These are phyloP conservation scores for Drosophila paranaensis DNA, from an alignment of 2,888 invertebrate genomes.

Conservation along the genomic window DNA sequence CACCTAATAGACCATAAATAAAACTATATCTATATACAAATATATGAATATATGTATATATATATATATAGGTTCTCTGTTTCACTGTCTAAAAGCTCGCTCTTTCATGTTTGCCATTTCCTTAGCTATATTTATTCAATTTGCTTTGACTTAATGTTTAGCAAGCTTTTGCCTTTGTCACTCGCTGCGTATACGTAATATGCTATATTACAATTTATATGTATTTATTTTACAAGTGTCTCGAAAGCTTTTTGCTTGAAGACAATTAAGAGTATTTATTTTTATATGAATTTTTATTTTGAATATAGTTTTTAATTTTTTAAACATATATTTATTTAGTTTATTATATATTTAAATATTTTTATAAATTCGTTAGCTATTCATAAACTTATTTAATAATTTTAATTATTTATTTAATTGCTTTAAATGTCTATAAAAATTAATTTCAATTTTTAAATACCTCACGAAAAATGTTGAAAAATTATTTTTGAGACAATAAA, in stretches of 20 bases:
- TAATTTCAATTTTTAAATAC: slow-evolving; percentile 2
- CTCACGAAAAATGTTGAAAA: slow-evolving; percentile 15
- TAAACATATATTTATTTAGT: neutral
- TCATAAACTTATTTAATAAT: neutral
- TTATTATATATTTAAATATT: neutral
- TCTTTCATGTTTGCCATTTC: slow-evolving; percentile 26
- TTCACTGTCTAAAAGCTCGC: slow-evolving; percentile 29
- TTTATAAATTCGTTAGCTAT: neutral
- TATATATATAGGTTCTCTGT: neutral
- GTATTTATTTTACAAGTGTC: slow-evolving; percentile 18
- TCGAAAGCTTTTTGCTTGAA: slow-evolving; percentile 1
- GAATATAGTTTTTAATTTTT: neutral
- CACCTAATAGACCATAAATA: slow-evolving; percentile 2
- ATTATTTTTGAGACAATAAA: slow-evolving; percentile 34
- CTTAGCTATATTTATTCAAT: slow-evolving; percentile 38
- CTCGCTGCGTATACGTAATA: slow-evolving; percentile 70
- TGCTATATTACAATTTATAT: slow-evolving; percentile 23
- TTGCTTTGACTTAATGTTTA: slow-evolving; percentile 13
- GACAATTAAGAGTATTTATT: neutral
- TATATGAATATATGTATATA: neutral
- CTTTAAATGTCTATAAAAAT: slow-evolving; percentile 11
- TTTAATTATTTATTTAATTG: slow-evolving; percentile 23
- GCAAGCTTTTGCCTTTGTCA: slow-evolving; percentile 46
- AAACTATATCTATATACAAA: neutral
- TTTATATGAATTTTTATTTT: neutral